Evolutionary conservation across 2,113 vertebrate genomes (phyloP).

Genomic region (Xerus inauris): DNA sequence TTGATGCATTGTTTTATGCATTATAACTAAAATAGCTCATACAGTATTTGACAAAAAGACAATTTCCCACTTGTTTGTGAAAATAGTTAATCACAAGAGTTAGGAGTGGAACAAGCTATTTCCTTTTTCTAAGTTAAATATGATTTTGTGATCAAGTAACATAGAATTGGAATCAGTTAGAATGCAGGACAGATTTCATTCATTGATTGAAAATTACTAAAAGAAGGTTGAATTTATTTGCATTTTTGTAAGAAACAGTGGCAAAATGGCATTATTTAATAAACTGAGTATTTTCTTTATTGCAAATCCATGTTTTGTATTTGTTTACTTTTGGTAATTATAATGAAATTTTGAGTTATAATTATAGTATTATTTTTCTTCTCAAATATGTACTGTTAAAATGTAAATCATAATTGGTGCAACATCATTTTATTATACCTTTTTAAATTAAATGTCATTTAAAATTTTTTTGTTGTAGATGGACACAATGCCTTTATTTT

Average conservation of each 20-base stretch:
- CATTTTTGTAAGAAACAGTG: neutral
- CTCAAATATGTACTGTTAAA: slow-evolving; percentile 10
- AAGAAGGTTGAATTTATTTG: slow-evolving; percentile 10
- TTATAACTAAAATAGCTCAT: slow-evolving; percentile 67
- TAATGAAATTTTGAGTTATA: slow-evolving; percentile 26
- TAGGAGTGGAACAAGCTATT: neutral
- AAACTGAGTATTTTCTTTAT: slow-evolving; percentile 42
- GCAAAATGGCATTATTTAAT: slow-evolving; percentile 14
- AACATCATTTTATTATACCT: slow-evolving; percentile 22
- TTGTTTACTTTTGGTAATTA: slow-evolving; percentile 41
- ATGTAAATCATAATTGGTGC: slow-evolving; percentile 10
- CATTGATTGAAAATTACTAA: slow-evolving; percentile 56
- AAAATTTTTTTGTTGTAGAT: no score
- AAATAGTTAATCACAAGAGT: slow-evolving; percentile 60
- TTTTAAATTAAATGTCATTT: no score
- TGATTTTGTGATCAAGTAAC: slow-evolving; percentile 49
- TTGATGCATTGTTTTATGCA: slow-evolving; percentile 71
- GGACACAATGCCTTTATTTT: no score
- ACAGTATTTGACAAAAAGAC: slow-evolving; percentile 62
- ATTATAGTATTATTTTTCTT: slow-evolving; percentile 7
- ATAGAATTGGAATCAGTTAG: slow-evolving; percentile 50
- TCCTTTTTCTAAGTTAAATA: slow-evolving; percentile 58
- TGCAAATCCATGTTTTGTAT: neutral
- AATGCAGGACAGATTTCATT: slow-evolving; percentile 16
- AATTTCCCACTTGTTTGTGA: slow-evolving; percentile 59